phyloP scores from a whole-genome alignment of 1,140 invertebrate genomes.

The Alviniconcha marisindica region DNA sequence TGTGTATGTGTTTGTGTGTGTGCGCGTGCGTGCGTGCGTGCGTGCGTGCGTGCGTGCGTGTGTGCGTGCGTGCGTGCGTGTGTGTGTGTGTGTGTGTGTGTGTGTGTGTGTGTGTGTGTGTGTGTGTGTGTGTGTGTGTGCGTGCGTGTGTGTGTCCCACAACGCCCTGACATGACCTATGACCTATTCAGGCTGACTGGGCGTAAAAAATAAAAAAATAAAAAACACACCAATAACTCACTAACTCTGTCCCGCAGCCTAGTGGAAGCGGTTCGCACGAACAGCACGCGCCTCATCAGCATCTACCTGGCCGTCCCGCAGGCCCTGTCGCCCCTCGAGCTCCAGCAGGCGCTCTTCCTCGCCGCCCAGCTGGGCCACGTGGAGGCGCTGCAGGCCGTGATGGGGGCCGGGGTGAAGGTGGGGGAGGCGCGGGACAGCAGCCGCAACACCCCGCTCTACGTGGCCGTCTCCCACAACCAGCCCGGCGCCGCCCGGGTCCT shows the following conservation, averaged over 20 bases:
- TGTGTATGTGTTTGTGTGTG: neutral
- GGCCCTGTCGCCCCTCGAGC: conserved; percentile 1
- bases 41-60: neutral
- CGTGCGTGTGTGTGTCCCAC: neutral
- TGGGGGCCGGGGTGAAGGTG: conserved; percentile 34
- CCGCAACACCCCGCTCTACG: conserved; percentile 52
- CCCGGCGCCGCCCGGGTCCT: conserved; percentile 46
- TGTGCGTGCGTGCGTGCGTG: neutral
- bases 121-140: neutral
- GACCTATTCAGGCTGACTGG: too few species aligned
- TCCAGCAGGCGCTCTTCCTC: conserved; percentile 23
- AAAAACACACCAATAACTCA: too few species aligned
- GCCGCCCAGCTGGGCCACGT: conserved; percentile 5
- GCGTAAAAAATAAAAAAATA: too few species aligned
- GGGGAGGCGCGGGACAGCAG: conserved; percentile 36
- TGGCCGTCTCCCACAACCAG: conserved; percentile 52
- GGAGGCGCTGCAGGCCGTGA: conserved; percentile 9
- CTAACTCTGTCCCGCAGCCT: conserved; percentile 35
- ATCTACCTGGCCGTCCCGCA: conserved; percentile 33
- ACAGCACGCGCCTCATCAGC: conserved; percentile 46
- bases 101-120: conserved; percentile 21
- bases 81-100: conserved; percentile 20
- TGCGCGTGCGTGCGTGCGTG: neutral
- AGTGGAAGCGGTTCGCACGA: conserved; percentile 45
- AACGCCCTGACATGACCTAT: too few species aligned